phyloP scores from a whole-genome alignment of 2,888 invertebrate species.

The Dolomedes plantarius region DNA sequence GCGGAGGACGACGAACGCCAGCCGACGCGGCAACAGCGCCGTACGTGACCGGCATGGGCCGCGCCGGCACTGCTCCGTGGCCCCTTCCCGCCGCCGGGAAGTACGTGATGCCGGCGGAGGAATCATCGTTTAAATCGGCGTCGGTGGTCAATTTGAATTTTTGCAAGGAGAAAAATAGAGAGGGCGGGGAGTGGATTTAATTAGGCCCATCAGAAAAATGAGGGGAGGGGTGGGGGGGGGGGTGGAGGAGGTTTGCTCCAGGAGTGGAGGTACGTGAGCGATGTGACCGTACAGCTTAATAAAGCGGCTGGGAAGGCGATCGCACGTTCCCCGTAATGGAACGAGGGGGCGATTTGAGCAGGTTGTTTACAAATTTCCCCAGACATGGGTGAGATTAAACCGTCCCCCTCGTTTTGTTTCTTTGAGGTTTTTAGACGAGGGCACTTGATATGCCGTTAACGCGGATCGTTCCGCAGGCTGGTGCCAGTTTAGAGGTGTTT shows the following conservation, averaged over 20 bases:
- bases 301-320: not conserved
- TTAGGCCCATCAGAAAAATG: constrained; percentile 36
- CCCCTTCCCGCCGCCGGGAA: not conserved
- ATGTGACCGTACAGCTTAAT: constrained; percentile 16
- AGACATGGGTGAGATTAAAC: constrained; percentile 5
- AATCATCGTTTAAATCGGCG: not conserved
- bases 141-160: constrained; percentile 8
- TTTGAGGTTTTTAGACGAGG: not conserved
- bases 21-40: constrained; percentile 1
- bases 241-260: not conserved
- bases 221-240: not conserved
- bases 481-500: not conserved
- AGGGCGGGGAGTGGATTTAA: constrained; percentile 19
- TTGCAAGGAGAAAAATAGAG: not conserved
- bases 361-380: constrained; percentile 6
- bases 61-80: not conserved
- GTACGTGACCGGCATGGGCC: constrained; percentile 17
- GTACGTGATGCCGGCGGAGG: constrained; percentile 5
- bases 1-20: constrained; percentile 6
- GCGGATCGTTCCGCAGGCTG: not conserved
- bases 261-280: not conserved
- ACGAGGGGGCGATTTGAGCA: not conserved
- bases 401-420: not conserved
- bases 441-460: constrained; percentile 1
- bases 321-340: not conserved